Evolutionary conservation across 2,113 vertebrate genomes (phyloP), one percentile per base, ranked within the genome.

Genomic region (Scomber scombrus): DNA sequence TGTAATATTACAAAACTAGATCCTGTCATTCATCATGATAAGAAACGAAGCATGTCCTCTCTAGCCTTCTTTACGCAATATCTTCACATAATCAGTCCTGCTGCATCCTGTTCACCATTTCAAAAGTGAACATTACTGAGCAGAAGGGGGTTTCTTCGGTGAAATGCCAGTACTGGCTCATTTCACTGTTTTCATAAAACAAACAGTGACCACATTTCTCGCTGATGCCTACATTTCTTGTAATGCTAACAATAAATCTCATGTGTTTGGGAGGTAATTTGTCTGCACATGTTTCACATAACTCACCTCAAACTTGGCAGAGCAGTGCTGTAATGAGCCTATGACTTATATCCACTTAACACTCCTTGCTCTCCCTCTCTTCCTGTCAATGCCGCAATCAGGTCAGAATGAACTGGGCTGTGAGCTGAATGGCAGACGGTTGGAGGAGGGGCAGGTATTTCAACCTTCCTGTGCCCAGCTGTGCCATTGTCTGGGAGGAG

Each of bases 401-500:
- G 96, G 91, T 64, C 91, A 84, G 45, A 93, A 94, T 0, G 89
- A 93, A 3, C 90, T 94, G 58, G 88, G 91, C 88, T 97, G 96
- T 0, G 94, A 96, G 86, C 50, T 95, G 72, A 93, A 95, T 0
- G 96, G 96, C 4, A 88, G 82, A 18, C 11, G 79, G 40, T 95
- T 95, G 57, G 90, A 67, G 49, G 95, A 96, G 0, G 96, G 96
- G 7, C 95, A 97, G 82, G 82, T 92, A 64, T 97, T 97, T 87
- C 95, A 95, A 91, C 96, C 94, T 8, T 95, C 91, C 84, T 97
- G 96, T 89, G 95, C 94, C 50, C 50, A 93, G 14, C 93, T 87
- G 63, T 97, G 96, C 78, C 93, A 57, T 11, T 96, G 96, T 34
- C 78, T 91, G 64, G 96, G 93, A 0, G 95, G 96, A 0, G 95